Evolutionary conservation across 2,113 vertebrate genomes (phyloP), one percentile per base, ranked within the genome.

Genomic region (Tyrannus savana): DNA sequence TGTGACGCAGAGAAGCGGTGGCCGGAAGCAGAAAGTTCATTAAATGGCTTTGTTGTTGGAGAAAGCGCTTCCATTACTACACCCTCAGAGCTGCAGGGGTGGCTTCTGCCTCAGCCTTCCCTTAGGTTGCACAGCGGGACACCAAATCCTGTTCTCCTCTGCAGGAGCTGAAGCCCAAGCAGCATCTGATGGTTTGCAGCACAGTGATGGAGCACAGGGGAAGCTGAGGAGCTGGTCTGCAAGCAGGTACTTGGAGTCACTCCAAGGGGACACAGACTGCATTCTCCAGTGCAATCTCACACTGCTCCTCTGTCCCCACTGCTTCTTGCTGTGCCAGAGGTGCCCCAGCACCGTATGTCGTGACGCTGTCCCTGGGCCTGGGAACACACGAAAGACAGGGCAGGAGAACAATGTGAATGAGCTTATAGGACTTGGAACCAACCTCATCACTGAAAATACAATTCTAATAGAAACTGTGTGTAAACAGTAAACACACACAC

Each of bases 81-180:
- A 58, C 23, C 44, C n/a, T 4, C 33, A 67, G 33, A 55, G 63
- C 23, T 30, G 39, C 66, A 78, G 66, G 35, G 3, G 11, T 44
- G 21, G 35, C 30, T 95, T 80, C 69, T 74, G 68, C 52, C 23
- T 81, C 68, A 84, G 84, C 31, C 68, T 71, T 49, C 68, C 33
- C 47, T 67, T 46, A 4, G 8, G 37, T 49, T 55, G 13, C 0
- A 0, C 68, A 33, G 50, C 3, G 5, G 8, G 44, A 91, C 37
- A 44, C 35, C 35, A 71, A 60, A 91, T 62, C 21, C 56, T 69
- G 78, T 53, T 42, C 58, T 44, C 10, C 16, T 37, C 63, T n/a
- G n/a, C 49, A 52, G 59, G 18, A 82, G 31, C 28, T 56, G 52
- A 94, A 66, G 55, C 17, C 28, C 46, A 62, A 77, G 62, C 11